These are phyloP conservation scores for Lynx canadensis DNA, from an alignment of 2,113 vertebrate genomes.

Conservation along the genomic window DNA sequence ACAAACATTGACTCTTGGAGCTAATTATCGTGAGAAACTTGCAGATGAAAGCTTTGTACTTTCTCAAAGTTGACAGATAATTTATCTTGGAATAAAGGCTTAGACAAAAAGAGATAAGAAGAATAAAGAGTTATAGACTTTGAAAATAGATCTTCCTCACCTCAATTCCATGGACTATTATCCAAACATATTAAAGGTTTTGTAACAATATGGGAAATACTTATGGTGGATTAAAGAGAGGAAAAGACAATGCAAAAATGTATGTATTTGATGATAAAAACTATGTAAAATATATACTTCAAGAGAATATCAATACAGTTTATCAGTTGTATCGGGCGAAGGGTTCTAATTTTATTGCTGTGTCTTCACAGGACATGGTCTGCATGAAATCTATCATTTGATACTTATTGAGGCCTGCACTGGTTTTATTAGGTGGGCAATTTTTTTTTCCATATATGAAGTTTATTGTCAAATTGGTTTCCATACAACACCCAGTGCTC, in stretches of 20 bases:
- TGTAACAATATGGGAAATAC: neutral
- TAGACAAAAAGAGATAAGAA: constrained; percentile 9
- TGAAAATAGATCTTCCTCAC: neutral
- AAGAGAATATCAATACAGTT: neutral
- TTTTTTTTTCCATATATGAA: neutral
- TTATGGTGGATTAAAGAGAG: neutral
- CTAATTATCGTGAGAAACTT: constrained; percentile 53
- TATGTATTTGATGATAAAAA: neutral
- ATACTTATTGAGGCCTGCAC: neutral
- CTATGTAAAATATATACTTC: neutral
- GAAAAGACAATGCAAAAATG: neutral
- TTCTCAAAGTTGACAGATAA: neutral
- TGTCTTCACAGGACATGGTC: neutral
- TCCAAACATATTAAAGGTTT: neutral
- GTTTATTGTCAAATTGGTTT: too few relatives aligned
- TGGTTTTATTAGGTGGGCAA: neutral
- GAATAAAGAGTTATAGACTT: neutral
- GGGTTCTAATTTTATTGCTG: neutral
- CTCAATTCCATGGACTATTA: neutral
- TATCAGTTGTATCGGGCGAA: neutral
- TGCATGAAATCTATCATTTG: neutral
- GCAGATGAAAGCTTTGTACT: neutral
- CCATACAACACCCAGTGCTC: too few relatives aligned
- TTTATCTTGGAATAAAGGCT: constrained; percentile 11
- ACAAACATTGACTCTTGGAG: neutral